Base-by-base conservation (phyloP, 2,888 invertebrate species). In the Lymantria monacha region DNA sequence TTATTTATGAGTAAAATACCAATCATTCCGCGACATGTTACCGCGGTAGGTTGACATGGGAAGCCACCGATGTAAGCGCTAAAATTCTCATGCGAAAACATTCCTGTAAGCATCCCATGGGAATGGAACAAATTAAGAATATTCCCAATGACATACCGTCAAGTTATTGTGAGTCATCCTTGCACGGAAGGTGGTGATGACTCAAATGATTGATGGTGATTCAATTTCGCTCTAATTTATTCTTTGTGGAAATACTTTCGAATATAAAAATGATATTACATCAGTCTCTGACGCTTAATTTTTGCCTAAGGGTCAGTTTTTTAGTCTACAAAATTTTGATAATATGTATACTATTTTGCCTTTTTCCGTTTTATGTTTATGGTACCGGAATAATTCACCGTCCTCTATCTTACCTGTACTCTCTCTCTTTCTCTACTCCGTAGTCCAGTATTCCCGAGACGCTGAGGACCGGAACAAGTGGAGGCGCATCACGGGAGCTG, bases 91-190 rank as follows among this genome's bases (percentile, higher is more conserved):
- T 70, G 62, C 65, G 62, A 70, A 66, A 67, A 67, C 67, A 81
- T 77, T 63, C 73, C 74, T 72, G 66, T 66, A 72, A 71, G 68
- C 70, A 66, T 67, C 63, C 69, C 83, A 79, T 85, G 87, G 83
- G 88, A 87, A 86, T 82, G 72, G 63, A 69, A 71, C 85, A 77
- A 83, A 86, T 87, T 85, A 87, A 75, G 63, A 64, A 64, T 60
- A 66, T 67, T 63, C 57, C 48, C 45, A 40, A 44, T 44, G 49
- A 59, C 55, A 55, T 55, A 49, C 44, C 47, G 38, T 43, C 44
- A 48, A 44, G 51, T 59, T 47, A 61, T 67, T 46, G 33, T 53
- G 54, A 58, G 30, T 59, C 53, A 58, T 51, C 46, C 41, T 42
- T 40, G 44, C 44, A 40, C 44, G 12, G 53, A 49, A 49, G 44